These are phyloP conservation scores for Drosophila neoperkinsi DNA, from an alignment of 2,888 invertebrate species.

Conservation along the genomic window DNA sequence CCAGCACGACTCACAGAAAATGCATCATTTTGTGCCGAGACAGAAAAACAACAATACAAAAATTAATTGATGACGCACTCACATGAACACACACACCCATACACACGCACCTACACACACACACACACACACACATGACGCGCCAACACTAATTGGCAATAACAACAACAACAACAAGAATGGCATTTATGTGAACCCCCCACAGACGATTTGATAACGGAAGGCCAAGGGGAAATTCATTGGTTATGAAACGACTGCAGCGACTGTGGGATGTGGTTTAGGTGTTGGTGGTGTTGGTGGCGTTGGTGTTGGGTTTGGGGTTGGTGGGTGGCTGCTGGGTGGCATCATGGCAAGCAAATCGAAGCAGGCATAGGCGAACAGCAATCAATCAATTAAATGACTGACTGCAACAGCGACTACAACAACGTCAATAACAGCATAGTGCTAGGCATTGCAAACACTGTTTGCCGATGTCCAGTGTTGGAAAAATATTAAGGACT, in stretches of 20 bases:
- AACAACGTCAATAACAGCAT: conserved; percentile 9
- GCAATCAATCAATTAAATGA: conserved; percentile 80
- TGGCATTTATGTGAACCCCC: conserved; percentile 45
- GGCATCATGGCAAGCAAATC: conserved; percentile 47
- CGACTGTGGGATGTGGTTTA: conserved; percentile 2
- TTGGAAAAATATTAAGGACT: conserved; percentile 47
- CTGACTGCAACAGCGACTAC: conserved; percentile 50
- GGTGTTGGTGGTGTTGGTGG: neutral
- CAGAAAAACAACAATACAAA: conserved; percentile 67
- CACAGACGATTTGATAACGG: conserved; percentile 71
- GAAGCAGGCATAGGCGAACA: conserved; percentile 72
- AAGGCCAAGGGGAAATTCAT: conserved; percentile 26
- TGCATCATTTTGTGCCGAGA: conserved; percentile 53
- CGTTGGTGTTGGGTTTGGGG: neutral
- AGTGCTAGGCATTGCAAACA: conserved; percentile 38
- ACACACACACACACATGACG: conserved; percentile 41
- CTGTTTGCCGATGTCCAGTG: conserved; percentile 43
- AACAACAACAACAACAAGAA: conserved; percentile 43
- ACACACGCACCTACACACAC: conserved; percentile 11
- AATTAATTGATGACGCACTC: conserved; percentile 71
- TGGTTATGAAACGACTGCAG: conserved; percentile 64
- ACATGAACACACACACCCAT: conserved; percentile 12
- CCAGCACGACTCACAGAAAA: conserved; percentile 18
- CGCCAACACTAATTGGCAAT: conserved; percentile 73
- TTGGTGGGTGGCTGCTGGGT: neutral